These are phyloP conservation scores for Lacanobia oleracea DNA, from an alignment of 2,888 invertebrate genomes.

Conservation along the genomic window DNA sequence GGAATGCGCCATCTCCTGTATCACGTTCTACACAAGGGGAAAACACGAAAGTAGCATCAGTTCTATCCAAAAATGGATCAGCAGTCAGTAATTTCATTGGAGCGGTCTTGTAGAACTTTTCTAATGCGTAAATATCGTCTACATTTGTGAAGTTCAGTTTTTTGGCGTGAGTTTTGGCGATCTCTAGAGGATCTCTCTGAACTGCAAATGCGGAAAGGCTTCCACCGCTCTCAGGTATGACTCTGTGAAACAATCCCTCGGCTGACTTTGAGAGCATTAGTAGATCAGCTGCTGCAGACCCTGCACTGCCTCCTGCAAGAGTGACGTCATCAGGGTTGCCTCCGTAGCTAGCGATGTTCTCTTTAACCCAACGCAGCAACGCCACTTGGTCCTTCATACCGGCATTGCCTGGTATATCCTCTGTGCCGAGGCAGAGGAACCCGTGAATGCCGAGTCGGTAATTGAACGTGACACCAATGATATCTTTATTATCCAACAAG, in stretches of 20 bases:
- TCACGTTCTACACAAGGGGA: slow-evolving; percentile 66
- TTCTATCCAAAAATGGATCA: slow-evolving; percentile 40
- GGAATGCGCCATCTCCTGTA: slow-evolving; percentile 58
- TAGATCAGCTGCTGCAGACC: slow-evolving; percentile 65
- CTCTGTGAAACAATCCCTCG: slow-evolving; percentile 38
- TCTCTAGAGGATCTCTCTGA: slow-evolving; percentile 67
- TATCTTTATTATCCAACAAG: slow-evolving; percentile 64
- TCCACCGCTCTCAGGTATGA: slow-evolving; percentile 54
- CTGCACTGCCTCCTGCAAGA: slow-evolving; percentile 70
- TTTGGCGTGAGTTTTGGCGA: slow-evolving; percentile 64
- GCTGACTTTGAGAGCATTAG: slow-evolving; percentile 66
- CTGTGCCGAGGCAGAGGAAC: slow-evolving; percentile 71
- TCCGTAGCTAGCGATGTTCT: slow-evolving; percentile 72
- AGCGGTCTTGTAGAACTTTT: slow-evolving; percentile 65
- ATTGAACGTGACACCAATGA: slow-evolving; percentile 70
- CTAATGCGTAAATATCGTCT: slow-evolving; percentile 60
- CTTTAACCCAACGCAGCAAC: slow-evolving; percentile 70
- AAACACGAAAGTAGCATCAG: slow-evolving; percentile 53
- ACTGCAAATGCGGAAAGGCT: slow-evolving; percentile 56
- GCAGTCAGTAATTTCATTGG: slow-evolving; percentile 56
- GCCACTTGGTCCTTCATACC: slow-evolving; percentile 76
- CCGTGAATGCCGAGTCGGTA: slow-evolving; percentile 69
- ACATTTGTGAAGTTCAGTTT: slow-evolving; percentile 55
- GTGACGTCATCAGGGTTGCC: slow-evolving; percentile 75
- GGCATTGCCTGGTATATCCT: slow-evolving; percentile 72